These are phyloP conservation scores for Chaetophractus vellerosus DNA, from an alignment of 2,797 vertebrate species.

Conservation along the genomic window DNA sequence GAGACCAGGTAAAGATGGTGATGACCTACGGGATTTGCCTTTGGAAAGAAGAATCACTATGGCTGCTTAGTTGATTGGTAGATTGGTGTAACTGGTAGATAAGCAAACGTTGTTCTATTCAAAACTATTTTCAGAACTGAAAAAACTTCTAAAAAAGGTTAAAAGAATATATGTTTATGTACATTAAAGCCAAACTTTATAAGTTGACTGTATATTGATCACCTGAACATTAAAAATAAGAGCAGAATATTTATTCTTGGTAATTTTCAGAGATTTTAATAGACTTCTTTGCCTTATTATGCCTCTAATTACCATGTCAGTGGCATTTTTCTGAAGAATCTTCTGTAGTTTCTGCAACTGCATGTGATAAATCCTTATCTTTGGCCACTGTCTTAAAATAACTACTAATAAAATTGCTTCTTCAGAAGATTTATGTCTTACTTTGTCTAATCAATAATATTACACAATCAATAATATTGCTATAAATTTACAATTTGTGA, in stretches of 20 bases:
- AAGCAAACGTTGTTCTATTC: background rate
- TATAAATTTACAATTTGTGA: background rate
- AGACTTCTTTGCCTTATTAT: background rate
- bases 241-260: background rate
- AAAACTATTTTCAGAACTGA: background rate
- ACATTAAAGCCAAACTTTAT: background rate
- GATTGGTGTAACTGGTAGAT: background rate
- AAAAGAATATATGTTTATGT: background rate
- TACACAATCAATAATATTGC: background rate
- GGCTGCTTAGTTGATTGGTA: background rate
- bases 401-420: background rate
- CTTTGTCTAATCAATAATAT: background rate
- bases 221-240: background rate
- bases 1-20: background rate
- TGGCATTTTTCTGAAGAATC: background rate
- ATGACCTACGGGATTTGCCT: background rate
- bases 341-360: background rate
- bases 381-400: background rate
- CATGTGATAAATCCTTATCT: background rate
- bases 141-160: background rate
- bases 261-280: background rate
- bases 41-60: background rate
- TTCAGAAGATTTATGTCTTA: background rate
- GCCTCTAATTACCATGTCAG: background rate
- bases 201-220: background rate